Evolutionary conservation across 1,140 invertebrate species (phyloP).

Genomic region (Ips typographus): DNA sequence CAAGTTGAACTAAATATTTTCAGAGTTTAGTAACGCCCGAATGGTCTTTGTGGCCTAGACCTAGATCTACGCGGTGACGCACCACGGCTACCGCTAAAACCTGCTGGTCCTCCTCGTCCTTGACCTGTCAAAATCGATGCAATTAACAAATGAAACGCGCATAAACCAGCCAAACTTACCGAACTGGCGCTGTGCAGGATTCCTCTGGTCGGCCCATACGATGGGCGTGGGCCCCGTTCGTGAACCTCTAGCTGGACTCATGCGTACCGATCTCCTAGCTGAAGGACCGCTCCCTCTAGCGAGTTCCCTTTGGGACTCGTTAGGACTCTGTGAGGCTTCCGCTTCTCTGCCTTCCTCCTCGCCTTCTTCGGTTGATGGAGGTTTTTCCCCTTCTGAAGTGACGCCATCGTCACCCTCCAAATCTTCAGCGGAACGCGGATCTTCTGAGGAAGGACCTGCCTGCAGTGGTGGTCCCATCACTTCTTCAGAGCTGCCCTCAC

Average conservation of each 20-base stretch:
- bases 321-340: slow-evolving; percentile 64
- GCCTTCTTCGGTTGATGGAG: slow-evolving; percentile 54
- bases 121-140: background rate
- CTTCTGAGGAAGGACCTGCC: slow-evolving; percentile 47
- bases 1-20: too few relatives aligned
- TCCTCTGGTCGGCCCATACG: slow-evolving; percentile 38
- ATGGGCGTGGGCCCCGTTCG: slow-evolving; percentile 39
- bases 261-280: slow-evolving; percentile 38
- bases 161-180: too few relatives aligned
- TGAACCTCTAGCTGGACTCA: slow-evolving; percentile 16
- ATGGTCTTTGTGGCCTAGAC: background rate
- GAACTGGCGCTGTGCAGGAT: slow-evolving; percentile 20
- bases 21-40: background rate
- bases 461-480: slow-evolving; percentile 47
- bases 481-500: slow-evolving; percentile 45
- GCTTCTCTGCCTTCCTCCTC: slow-evolving; percentile 70
- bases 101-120: background rate
- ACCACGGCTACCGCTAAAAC: background rate
- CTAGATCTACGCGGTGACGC: background rate
- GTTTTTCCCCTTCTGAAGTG: slow-evolving; percentile 64
- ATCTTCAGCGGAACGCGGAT: slow-evolving; percentile 33
- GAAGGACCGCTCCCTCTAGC: slow-evolving; percentile 30
- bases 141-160: too few relatives aligned
- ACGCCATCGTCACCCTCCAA: slow-evolving; percentile 52
- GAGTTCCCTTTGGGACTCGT: slow-evolving; percentile 51